Percentiles rank a stretch among this genome's conserved stretches.
Conservation (phyloP, 1,140 invertebrate genomes). For the Glomeris maerens region DNA sequence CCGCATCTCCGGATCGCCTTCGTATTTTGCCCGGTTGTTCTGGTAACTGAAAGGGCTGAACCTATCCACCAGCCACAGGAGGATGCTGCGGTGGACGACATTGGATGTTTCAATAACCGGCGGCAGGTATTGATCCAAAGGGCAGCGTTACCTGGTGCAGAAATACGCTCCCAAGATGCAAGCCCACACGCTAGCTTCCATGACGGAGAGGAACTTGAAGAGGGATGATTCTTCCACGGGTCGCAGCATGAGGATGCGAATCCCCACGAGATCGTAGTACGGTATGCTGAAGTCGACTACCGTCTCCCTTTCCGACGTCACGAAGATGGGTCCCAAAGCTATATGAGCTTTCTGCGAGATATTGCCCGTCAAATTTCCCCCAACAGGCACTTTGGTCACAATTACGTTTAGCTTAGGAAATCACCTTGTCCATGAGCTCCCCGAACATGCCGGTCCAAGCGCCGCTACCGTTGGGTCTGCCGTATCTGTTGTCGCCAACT, state of each 20-base stretch:
- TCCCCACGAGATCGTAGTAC: conserved; percentile 87
- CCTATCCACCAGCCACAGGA: conserved; percentile 90
- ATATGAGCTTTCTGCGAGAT: conserved; percentile 59
- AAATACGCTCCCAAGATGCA: conserved; percentile 91
- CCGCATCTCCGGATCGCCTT: conserved; percentile 77
- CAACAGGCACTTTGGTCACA: background rate
- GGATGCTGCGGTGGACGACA: conserved; percentile 45
- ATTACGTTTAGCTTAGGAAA: background rate
- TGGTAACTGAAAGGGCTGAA: conserved; percentile 94
- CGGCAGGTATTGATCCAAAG: background rate
- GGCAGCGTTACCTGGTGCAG: conserved; percentile 69
- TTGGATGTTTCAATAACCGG: background rate
- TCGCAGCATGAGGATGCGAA: conserved; percentile 78
- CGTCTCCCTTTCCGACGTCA: conserved; percentile 87
- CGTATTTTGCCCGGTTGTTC: conserved; percentile 84
- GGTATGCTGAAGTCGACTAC: conserved; percentile 91
- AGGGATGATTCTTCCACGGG: conserved; percentile 61
- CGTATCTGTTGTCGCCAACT: conserved; percentile 61
- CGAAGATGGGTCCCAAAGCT: conserved; percentile 67
- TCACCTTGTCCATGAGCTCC: conserved; percentile 71
- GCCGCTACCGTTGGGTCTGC: conserved; percentile 62
- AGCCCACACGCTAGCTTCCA: conserved; percentile 91
- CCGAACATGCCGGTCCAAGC: conserved; percentile 84
- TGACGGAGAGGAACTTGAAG: conserved; percentile 91
- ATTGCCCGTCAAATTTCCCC: background rate